Conservation (phyloP, 1,140 invertebrate genomes). For the Dendroctonus ponderosae region DNA sequence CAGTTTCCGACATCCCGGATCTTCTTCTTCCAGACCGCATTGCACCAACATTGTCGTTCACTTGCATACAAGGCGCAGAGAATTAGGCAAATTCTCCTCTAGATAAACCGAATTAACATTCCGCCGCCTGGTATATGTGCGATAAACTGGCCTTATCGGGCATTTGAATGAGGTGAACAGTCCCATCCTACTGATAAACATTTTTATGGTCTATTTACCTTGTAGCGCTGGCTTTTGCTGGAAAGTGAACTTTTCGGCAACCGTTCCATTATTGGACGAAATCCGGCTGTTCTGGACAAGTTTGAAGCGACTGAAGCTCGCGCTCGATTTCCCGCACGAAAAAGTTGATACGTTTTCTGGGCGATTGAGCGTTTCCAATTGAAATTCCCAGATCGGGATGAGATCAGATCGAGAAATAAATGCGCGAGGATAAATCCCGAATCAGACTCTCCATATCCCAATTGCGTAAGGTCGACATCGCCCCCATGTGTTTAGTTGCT, state of each 20-base stretch:
- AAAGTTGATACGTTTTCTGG: slow-evolving; percentile 15
- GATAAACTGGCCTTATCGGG: too few species aligned
- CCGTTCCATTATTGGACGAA: too few species aligned
- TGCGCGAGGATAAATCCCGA: slow-evolving; percentile 18
- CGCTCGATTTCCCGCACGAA: slow-evolving; percentile 4
- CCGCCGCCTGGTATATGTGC: too few species aligned
- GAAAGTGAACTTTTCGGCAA: too few species aligned
- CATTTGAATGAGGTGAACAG: too few species aligned
- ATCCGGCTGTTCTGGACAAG: not conserved
- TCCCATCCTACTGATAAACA: too few species aligned
- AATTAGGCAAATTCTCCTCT: too few species aligned
- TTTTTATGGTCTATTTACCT: too few species aligned
- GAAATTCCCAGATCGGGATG: slow-evolving; percentile 31
- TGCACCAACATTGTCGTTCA: slow-evolving; percentile 25
- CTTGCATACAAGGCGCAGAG: too few species aligned
- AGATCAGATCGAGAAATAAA: slow-evolving; percentile 43
- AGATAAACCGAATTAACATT: too few species aligned
- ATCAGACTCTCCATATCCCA: slow-evolving; percentile 14
- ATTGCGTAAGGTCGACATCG: slow-evolving; percentile 27
- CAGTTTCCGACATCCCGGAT: slow-evolving; percentile 14
- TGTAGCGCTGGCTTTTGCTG: too few species aligned
- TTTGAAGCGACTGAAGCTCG: not conserved
- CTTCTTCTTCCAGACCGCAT: slow-evolving; percentile 20
- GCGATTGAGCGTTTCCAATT: slow-evolving; percentile 19
- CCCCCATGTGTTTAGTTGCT: not conserved